These are phyloP conservation scores for Cacatua alba DNA, from an alignment of 2,113 vertebrate species.

Conservation along the genomic window DNA sequence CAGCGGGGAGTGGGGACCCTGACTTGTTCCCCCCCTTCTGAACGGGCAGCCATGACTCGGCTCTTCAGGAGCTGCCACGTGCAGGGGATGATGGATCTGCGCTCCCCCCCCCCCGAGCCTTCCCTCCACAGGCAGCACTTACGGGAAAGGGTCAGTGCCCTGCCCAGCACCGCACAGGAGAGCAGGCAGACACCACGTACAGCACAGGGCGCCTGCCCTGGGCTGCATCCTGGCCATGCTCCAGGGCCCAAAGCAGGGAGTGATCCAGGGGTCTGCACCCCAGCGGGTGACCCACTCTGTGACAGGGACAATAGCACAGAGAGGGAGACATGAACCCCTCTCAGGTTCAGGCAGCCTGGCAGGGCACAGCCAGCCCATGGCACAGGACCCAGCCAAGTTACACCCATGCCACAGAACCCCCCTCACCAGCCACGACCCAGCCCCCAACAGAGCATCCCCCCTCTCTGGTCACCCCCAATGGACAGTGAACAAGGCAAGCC, in stretches of 20 bases:
- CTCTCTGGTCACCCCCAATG: not conserved
- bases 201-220: not conserved
- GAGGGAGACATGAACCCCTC: not conserved
- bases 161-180: not conserved
- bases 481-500: not conserved
- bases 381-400: not conserved
- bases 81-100: not conserved
- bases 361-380: too few relatives aligned
- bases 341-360: not conserved
- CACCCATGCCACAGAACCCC: not conserved
- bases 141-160: not conserved
- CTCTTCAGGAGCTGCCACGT: not conserved
- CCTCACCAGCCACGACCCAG: not conserved
- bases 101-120: too few relatives aligned
- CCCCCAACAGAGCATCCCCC: not conserved
- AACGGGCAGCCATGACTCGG: not conserved
- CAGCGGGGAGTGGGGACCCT: accelerated
- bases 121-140: not conserved
- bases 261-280: too few relatives aligned
- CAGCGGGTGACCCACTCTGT: not conserved
- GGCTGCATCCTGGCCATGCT: not conserved
- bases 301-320: accelerated
- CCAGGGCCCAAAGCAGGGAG: not conserved
- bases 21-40: not conserved
- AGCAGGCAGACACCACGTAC: not conserved